Base-by-base conservation (phyloP, 2,113 vertebrate species). In the Abramis brama region DNA sequence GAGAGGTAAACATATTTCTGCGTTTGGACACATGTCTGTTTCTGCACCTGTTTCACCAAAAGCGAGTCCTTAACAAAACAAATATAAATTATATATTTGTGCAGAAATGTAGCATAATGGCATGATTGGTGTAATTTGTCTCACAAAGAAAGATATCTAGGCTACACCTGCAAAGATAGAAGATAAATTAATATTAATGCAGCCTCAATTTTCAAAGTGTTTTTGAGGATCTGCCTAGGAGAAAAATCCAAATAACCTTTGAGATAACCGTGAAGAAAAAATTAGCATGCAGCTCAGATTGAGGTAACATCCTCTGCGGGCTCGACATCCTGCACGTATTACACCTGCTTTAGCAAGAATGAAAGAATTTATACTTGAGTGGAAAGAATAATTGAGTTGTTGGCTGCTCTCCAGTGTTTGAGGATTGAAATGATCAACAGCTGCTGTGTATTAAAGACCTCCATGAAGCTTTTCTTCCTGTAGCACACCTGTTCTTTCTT, bases 111-210 rank as follows among this genome's bases (percentile, higher is more conserved):
- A 68, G 8, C 39, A 66, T 70, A 78, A 55, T 57, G 33, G 23
- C 55, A n/a, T 74, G 62, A 80, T 60, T 73, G 64, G 30, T 19
- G 6, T 73, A 83, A 73, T 83, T 83, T 83, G 47, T 7, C 19
- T 39, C 43, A 52, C 45, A 82, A 82, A 82, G 79, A 82, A 70
- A 27, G 8, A 12, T 68, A 50, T 50, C 50, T 15, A 55, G 39
- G 13, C 43, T 52, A 57, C 80, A 82, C 19, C 80, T 55, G 45
- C 64, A 82, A n/a, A 55, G 47, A 27, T 25, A n/a, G 47, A 71
- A 4, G 33, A 23, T 33, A 68, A 52, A 82, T 33, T 10, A 52
- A 82, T 82, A 70, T 82, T 30, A 39, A 71, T 83, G 21, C 30
- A 71, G 64, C 15, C 17, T 81, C 13, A 30, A 17, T 47, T 81